A percentile compares a stretch with the other conserved stretches of the same genome.
phyloP scores from a whole-genome alignment of 1,140 invertebrate genomes.

The Anoplophora glabripennis region DNA sequence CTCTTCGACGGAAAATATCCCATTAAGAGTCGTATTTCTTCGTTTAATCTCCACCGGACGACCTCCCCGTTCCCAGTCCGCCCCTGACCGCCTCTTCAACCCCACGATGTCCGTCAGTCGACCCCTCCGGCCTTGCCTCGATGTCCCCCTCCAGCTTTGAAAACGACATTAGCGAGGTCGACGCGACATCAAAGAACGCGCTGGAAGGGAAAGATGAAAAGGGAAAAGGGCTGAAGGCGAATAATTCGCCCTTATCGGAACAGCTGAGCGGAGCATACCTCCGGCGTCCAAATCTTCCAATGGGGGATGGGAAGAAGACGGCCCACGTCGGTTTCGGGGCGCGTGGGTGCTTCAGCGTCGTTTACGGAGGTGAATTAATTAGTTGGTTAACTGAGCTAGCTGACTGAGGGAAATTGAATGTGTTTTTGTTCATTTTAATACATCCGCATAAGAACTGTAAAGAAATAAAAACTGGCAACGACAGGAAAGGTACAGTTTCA shows the following conservation, averaged over 20 bases:
- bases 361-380: not conserved
- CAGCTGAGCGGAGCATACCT: not conserved
- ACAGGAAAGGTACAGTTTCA: too few relatives aligned
- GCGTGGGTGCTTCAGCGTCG: not conserved
- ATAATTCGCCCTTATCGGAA: not conserved
- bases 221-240: not conserved
- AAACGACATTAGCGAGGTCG: not conserved
- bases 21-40: too few relatives aligned
- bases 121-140: too few relatives aligned
- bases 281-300: not conserved
- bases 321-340: not conserved
- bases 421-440: too few relatives aligned
- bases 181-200: constrained; percentile 5
- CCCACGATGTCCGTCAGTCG: too few relatives aligned
- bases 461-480: too few relatives aligned
- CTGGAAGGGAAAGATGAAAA: constrained; percentile 2
- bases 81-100: too few relatives aligned
- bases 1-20: too few relatives aligned
- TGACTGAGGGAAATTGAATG: not conserved
- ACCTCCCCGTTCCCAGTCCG: too few relatives aligned
- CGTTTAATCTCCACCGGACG: too few relatives aligned
- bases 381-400: not conserved
- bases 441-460: too few relatives aligned
- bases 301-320: not conserved
- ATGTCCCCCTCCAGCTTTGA: too few relatives aligned